These are phyloP conservation scores for Labrus mixtus DNA, from an alignment of 2,113 vertebrate genomes.

Conservation along the genomic window DNA sequence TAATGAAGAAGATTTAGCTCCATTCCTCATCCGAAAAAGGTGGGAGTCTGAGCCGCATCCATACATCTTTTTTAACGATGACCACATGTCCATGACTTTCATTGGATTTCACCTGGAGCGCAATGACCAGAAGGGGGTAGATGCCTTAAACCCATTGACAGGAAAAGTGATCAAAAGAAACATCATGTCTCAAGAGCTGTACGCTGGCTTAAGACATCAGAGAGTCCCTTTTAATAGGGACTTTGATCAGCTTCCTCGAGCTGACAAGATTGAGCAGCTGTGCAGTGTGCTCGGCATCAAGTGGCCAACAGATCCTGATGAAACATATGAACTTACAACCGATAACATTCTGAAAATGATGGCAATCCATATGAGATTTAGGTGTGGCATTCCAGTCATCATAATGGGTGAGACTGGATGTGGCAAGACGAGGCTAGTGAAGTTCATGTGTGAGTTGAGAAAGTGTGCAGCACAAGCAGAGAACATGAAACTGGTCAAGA, in stretches of 20 bases:
- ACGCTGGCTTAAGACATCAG: conserved; percentile 84
- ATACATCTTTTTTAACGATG: conserved; percentile 94
- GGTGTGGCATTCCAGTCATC: conserved; percentile 94
- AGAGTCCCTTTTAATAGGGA: conserved; percentile 90
- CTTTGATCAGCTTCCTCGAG: conserved; percentile 88
- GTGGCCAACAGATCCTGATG: conserved; percentile 89
- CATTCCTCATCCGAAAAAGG: conserved; percentile 90
- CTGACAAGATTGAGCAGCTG: conserved; percentile 88
- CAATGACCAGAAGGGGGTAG: conserved; percentile 72
- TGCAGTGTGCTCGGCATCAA: conserved; percentile 90
- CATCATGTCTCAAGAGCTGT: conserved; percentile 86
- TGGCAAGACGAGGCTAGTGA: conserved; percentile 94
- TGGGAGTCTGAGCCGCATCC: conserved; percentile 97
- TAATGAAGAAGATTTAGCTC: conserved; percentile 89
- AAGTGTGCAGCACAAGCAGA: conserved; percentile 76
- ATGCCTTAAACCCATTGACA: conserved; percentile 86
- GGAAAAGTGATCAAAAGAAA: conserved; percentile 84
- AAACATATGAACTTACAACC: conserved; percentile 93
- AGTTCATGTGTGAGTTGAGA: conserved; percentile 89
- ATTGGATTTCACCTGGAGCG: conserved; percentile 91
- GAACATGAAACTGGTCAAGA: conserved; percentile 94
- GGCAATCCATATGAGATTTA: conserved; percentile 96
- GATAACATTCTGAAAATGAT: conserved; percentile 96
- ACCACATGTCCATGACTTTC: conserved; percentile 93
- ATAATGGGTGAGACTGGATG: conserved; percentile 99